These are phyloP conservation scores for Drosophila arizonae DNA, from an alignment of 1,140 invertebrate species.

Conservation along the genomic window DNA sequence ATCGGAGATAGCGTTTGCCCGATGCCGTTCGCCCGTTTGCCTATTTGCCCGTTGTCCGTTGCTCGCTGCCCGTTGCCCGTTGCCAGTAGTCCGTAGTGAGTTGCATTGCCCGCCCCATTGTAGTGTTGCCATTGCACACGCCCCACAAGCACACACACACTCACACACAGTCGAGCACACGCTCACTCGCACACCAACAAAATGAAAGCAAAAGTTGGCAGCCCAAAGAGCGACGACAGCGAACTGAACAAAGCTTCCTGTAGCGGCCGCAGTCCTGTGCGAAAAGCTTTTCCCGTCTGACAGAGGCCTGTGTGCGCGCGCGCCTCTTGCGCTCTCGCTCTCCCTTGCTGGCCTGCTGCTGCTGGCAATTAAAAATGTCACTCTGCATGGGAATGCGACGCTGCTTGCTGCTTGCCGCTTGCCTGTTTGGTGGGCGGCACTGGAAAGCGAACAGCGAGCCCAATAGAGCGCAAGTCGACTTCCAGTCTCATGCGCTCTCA, in stretches of 20 bases:
- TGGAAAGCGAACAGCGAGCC: constrained; percentile 58
- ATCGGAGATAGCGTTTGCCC: constrained; percentile 13
- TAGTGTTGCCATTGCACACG: constrained; percentile 35
- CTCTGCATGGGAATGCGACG: constrained; percentile 72
- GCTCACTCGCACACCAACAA: constrained; percentile 47
- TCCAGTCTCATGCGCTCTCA: constrained; percentile 54
- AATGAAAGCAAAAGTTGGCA: constrained; percentile 72
- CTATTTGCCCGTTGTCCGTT: neutral
- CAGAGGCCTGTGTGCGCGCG: constrained; percentile 20
- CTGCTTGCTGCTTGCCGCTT: constrained; percentile 19
- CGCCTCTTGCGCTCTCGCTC: constrained; percentile 32
- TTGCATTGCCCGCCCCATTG: constrained; percentile 35
- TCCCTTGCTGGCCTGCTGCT: constrained; percentile 30
- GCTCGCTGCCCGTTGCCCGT: constrained; percentile 17
- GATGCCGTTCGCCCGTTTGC: neutral
- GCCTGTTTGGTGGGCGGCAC: constrained; percentile 64
- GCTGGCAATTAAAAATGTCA: constrained; percentile 73
- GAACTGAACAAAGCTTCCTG: constrained; percentile 74
- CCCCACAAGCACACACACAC: constrained; percentile 31
- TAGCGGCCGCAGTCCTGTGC: constrained; percentile 45
- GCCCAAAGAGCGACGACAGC: constrained; percentile 66
- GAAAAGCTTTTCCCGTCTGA: constrained; percentile 51
- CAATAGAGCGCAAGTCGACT: constrained; percentile 77
- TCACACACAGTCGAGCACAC: constrained; percentile 20
- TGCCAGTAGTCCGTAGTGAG: neutral